phyloP scores from a whole-genome alignment of 1,140 invertebrate species.

The Notospermus geniculatus region DNA sequence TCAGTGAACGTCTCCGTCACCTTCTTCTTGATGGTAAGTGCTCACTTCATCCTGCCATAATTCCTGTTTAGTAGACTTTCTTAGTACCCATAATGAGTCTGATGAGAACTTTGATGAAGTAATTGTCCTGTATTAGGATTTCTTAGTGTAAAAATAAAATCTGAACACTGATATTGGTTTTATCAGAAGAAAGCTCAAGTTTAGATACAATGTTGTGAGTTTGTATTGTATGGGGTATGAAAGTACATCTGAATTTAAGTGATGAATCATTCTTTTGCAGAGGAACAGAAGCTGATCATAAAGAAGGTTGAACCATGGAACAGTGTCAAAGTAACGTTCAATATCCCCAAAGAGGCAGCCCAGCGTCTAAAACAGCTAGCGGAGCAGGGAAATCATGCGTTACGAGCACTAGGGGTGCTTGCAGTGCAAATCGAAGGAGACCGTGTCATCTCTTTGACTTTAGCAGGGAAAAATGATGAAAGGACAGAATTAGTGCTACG shows the following conservation, averaged over 20 bases:
- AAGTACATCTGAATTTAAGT: not conserved
- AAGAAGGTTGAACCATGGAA: conserved; percentile 97
- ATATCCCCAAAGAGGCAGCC: conserved; percentile 91
- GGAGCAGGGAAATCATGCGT: conserved; percentile 79
- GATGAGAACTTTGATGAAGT: too few species aligned
- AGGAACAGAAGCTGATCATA: conserved; percentile 54
- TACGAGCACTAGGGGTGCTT: conserved; percentile 87
- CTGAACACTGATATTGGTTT: too few species aligned
- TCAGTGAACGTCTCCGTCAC: conserved; percentile 68
- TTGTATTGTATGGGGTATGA: not conserved
- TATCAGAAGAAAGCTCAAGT: too few species aligned
- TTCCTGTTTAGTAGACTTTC: too few species aligned
- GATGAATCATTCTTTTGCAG: conserved; percentile 39
- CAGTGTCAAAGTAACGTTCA: conserved; percentile 93
- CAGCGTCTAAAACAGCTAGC: conserved; percentile 83
- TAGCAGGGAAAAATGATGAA: conserved; percentile 70
- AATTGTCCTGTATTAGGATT: too few species aligned
- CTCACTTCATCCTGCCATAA: too few species aligned
- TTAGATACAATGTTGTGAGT: conserved; percentile 3
- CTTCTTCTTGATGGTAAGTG: conserved; percentile 67
- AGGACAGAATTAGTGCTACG: conserved; percentile 74
- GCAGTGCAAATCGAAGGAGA: conserved; percentile 95
- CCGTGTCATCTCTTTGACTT: conserved; percentile 83
- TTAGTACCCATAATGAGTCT: too few species aligned
- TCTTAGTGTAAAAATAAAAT: too few species aligned